Conservation (phyloP, 2,797 vertebrate species). For the Poecilia gillii region DNA sequence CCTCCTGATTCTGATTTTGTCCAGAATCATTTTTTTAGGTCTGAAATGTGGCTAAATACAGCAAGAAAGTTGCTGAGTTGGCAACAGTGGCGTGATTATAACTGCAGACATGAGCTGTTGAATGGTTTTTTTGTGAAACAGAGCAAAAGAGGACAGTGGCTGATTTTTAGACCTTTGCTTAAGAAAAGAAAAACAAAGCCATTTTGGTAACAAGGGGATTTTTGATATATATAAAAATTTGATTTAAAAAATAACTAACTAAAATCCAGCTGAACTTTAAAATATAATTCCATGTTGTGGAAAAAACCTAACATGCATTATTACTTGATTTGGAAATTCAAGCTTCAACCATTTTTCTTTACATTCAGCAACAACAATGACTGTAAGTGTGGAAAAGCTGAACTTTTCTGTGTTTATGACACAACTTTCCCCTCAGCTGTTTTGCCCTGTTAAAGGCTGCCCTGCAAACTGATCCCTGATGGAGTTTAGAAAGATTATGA, state of each 20-base stretch:
- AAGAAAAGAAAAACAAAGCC: too few relatives aligned
- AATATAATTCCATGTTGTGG: constrained; percentile 11
- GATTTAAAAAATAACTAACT: background rate
- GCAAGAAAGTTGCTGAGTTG: too few relatives aligned
- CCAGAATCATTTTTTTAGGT: too few relatives aligned
- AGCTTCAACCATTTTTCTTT: background rate
- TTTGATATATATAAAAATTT: background rate
- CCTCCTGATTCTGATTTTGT: too few relatives aligned
- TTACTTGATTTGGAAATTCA: constrained; percentile 1
- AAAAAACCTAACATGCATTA: background rate
- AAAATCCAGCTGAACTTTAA: constrained; percentile 2
- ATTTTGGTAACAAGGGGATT: too few relatives aligned
- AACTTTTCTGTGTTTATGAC: constrained; percentile 17
- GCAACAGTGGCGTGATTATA: too few relatives aligned
- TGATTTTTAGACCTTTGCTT: too few relatives aligned
- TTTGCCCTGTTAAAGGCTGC: constrained; percentile 42
- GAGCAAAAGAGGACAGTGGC: too few relatives aligned
- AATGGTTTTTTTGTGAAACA: too few relatives aligned
- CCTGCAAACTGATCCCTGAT: constrained; percentile 23
- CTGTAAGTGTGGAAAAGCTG: constrained; percentile 7
- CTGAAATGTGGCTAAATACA: too few relatives aligned
- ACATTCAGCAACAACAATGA: background rate
- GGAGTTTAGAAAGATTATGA: constrained; percentile 32
- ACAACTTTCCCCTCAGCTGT: constrained; percentile 30
- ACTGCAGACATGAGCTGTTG: too few relatives aligned